These are phyloP conservation scores for Halictus quadricinctus DNA, from an alignment of 2,888 invertebrate species.

Conservation along the genomic window DNA sequence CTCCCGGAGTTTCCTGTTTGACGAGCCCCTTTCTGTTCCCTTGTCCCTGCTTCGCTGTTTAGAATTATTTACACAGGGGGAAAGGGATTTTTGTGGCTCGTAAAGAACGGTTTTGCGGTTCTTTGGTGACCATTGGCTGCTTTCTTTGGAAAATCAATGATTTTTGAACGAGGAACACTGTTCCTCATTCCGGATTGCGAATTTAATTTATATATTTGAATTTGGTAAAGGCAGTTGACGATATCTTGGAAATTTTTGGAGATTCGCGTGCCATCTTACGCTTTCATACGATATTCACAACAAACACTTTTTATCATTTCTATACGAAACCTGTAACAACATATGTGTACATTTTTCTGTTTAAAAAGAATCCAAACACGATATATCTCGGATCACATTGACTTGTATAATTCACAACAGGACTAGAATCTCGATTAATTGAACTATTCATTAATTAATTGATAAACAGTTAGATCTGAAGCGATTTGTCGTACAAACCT, in stretches of 20 bases:
- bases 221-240: neutral
- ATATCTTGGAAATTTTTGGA: too few relatives aligned
- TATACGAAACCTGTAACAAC: neutral
- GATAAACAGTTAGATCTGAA: neutral
- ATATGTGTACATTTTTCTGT: too few relatives aligned
- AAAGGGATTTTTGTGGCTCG: neutral
- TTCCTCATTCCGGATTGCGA: neutral
- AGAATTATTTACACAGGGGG: neutral
- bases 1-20: constrained; percentile 1
- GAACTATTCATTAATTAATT: neutral
- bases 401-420: too few relatives aligned
- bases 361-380: too few relatives aligned
- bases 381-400: too few relatives aligned
- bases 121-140: neutral
- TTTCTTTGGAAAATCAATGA: neutral
- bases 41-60: neutral
- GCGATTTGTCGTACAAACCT: too few relatives aligned
- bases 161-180: neutral
- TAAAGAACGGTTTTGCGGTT: neutral
- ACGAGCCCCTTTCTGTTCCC: neutral
- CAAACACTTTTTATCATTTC: neutral
- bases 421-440: neutral
- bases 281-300: neutral
- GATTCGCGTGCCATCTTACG: too few relatives aligned
- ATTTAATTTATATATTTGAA: neutral